phyloP scores from a whole-genome alignment of 2,797 vertebrate genomes.

The Adelosebastes latens region DNA sequence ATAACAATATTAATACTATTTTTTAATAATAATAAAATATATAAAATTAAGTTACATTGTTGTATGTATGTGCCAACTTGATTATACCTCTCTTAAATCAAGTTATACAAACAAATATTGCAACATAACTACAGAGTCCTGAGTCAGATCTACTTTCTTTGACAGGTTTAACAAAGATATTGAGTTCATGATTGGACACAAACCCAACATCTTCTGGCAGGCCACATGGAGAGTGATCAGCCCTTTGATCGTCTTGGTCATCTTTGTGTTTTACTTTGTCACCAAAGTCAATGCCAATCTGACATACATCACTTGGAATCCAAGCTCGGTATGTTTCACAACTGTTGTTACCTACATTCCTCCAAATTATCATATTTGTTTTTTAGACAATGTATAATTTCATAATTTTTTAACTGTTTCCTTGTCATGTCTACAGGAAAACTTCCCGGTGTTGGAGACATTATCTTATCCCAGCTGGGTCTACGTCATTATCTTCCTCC shows the following conservation, averaged over 20 bases:
- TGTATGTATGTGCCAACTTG: not conserved
- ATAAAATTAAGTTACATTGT: not conserved
- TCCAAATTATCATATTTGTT: not conserved
- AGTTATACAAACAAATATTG: not conserved
- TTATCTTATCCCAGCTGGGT: conserved; percentile 82
- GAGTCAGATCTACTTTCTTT: not conserved
- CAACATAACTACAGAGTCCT: not conserved
- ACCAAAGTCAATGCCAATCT: conserved; percentile 79
- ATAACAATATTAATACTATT: too few species aligned
- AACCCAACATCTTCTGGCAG: conserved; percentile 91
- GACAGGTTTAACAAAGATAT: conserved; percentile 88
- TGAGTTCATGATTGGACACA: conserved; percentile 89
- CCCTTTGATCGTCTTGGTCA: conserved; percentile 85
- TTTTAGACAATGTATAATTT: too few species aligned
- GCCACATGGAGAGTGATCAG: conserved; percentile 85
- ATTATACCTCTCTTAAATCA: not conserved
- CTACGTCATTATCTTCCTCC: conserved; percentile 82
- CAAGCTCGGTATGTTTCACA: conserved; percentile 42
- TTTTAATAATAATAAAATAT: too few species aligned
- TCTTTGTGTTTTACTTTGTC: conserved; percentile 87
- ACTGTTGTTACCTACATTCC: not conserved
- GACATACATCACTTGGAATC: conserved; percentile 81
- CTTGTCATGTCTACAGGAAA: not conserved
- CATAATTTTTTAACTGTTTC: not conserved
- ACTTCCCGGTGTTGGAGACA: conserved; percentile 40